A percentile compares a stretch with the other conserved stretches of the same genome.
Evolutionary conservation across 1,140 invertebrate genomes (phyloP).

Genomic region (Drosophila kurseongensis): DNA sequence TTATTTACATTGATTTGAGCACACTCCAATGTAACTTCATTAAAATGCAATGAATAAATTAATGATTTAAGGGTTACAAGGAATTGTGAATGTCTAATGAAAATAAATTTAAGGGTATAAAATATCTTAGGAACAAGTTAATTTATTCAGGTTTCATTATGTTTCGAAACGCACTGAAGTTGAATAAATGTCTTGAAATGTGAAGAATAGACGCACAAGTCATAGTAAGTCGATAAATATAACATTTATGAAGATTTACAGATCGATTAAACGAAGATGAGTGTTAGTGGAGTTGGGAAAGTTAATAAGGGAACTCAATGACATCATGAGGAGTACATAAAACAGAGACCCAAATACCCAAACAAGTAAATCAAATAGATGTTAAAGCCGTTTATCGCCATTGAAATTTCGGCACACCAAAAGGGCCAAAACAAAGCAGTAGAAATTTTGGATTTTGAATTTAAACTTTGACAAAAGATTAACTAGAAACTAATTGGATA

Average conservation of each 20-base stretch:
- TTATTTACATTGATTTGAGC: too few species aligned
- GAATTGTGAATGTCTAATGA: too few species aligned
- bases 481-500: conserved; percentile 4
- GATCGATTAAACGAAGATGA: conserved; percentile 29
- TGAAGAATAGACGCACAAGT: conserved; percentile 12
- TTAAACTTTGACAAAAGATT: conserved; percentile 3
- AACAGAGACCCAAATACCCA: conserved; percentile 44
- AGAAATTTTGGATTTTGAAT: conserved; percentile 9
- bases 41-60: too few species aligned
- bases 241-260: conserved; percentile 12
- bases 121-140: too few species aligned
- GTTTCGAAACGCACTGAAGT: conserved; percentile 1
- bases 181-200: neutral
- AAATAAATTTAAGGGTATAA: too few species aligned
- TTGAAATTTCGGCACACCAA: conserved; percentile 13
- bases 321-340: conserved; percentile 21
- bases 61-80: too few species aligned
- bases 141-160: neutral
- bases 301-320: conserved; percentile 31
- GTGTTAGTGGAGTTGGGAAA: conserved; percentile 37
- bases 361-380: conserved; percentile 29
- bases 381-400: conserved; percentile 33
- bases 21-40: too few species aligned
- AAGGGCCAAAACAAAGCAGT: conserved; percentile 10
- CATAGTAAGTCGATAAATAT: conserved; percentile 5